A percentile compares a stretch with the other conserved stretches of the same genome.
phyloP scores from a whole-genome alignment of 1,140 invertebrate genomes.

The Aplysia californica region DNA sequence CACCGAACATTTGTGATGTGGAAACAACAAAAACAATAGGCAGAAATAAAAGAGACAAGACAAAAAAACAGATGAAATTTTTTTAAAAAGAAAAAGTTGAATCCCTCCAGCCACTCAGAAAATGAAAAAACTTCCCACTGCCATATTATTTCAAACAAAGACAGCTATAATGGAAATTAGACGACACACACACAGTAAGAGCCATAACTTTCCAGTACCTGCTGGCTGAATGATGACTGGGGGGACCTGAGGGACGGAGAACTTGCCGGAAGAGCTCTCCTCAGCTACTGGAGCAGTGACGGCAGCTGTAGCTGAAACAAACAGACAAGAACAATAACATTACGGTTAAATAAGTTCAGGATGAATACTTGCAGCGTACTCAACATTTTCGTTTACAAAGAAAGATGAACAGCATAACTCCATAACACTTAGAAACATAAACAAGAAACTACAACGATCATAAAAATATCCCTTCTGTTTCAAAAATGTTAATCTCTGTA shows the following conservation, averaged over 20 bases:
- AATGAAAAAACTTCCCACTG: too few relatives aligned
- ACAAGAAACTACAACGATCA: too few relatives aligned
- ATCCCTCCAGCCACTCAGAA: not conserved
- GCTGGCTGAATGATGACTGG: not conserved
- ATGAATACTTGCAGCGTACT: too few relatives aligned
- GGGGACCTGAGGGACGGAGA: not conserved
- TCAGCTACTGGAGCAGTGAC: not conserved
- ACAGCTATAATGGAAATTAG: not conserved
- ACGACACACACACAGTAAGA: not conserved
- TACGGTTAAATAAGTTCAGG: not conserved
- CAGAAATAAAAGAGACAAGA: too few relatives aligned
- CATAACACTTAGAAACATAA: too few relatives aligned
- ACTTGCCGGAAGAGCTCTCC: not conserved
- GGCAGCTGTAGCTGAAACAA: slow-evolving; percentile 7
- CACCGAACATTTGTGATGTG: too few relatives aligned
- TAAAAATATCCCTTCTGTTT: too few relatives aligned
- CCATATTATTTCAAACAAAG: not conserved
- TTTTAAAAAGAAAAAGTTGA: not conserved
- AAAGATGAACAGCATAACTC: too few relatives aligned
- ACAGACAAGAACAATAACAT: not conserved
- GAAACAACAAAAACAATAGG: too few relatives aligned
- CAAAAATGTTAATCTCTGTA: too few relatives aligned
- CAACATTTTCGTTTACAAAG: too few relatives aligned
- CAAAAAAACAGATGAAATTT: too few relatives aligned
- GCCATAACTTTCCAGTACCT: not conserved